Evolutionary conservation across 2,113 vertebrate species (phyloP), one percentile per base, ranked within the genome.

Genomic region (Pithys albifrons): DNA sequence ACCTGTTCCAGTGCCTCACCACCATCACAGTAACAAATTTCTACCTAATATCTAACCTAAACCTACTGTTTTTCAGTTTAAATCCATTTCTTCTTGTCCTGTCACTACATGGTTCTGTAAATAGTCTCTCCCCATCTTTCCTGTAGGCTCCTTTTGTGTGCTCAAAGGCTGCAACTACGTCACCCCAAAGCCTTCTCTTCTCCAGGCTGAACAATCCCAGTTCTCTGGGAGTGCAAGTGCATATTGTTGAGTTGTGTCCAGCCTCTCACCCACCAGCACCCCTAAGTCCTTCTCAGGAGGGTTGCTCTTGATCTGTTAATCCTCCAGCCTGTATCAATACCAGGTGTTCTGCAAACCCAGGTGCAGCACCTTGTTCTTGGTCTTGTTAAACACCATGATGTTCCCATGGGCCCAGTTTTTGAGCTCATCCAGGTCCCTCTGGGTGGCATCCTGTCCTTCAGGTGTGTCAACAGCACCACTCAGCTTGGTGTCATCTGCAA

Each of bases 261-360:
- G 13, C 16, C 19, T 71, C 57, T 64, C 49, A 71, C 0, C 28
- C 24, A 48, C 19, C 19, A 61, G 31, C 27, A 27, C 2, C 20
- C 7, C 12, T 4, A 80, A 51, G 3, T 3, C 17, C 35, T 43
- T 31, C 19, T 51, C 2, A 0, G 0, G 7, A 27, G 35, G 9
- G 43, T 11, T 51, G 43, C 17, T 43, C 25, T 65, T 4, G 1
- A 19, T 3, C 31, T 65, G 6, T 10, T 37, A 31, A 43, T 37
- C 8, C 23, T 31, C 4, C 37, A 52, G 13, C 2, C 24, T 61
- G 25, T 4, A 3, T 1, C 35, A 31, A 0, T 22, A 41, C 4
- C 0, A 0, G 20, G 3, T 1, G 1, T 25, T 65, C 7, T 6
- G 5, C 43, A 4, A 8, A 13, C 11, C 4, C 31, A 66, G 27